Percentiles rank a stretch among this genome's conserved stretches.
Conservation (phyloP, 2,888 invertebrate species). For the Unio delphinus region DNA sequence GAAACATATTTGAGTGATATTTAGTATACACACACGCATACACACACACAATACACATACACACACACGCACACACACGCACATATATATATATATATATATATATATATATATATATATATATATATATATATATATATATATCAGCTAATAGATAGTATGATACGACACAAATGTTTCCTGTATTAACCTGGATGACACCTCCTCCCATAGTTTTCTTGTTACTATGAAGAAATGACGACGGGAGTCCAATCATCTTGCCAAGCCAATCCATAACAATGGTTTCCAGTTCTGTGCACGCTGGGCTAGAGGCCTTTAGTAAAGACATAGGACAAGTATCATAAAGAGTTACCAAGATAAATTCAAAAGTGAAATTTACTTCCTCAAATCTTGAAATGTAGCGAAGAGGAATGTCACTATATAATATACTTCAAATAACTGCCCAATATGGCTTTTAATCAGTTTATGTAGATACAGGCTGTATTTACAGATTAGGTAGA, state of each 20-base stretch:
- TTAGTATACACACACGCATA: too few relatives aligned
- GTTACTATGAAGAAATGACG: constrained; percentile 89
- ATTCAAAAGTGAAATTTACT: too few relatives aligned
- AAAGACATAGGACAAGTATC: not conserved
- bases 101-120: constrained; percentile 1
- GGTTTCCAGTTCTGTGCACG: constrained; percentile 96
- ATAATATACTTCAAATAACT: too few relatives aligned
- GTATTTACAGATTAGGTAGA: too few relatives aligned
- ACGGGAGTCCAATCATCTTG: constrained; percentile 96
- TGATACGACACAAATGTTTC: not conserved
- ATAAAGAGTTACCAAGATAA: too few relatives aligned
- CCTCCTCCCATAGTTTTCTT: constrained; percentile 87
- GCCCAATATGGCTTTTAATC: too few relatives aligned
- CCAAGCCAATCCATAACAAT: constrained; percentile 99
- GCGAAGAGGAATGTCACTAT: too few relatives aligned
- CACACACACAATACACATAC: too few relatives aligned
- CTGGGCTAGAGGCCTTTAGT: constrained; percentile 92
- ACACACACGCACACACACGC: too few relatives aligned
- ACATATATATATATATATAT: not conserved
- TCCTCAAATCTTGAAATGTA: too few relatives aligned
- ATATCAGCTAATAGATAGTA: not conserved
- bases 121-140: not conserved
- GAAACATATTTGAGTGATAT: too few relatives aligned
- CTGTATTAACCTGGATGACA: constrained; percentile 85
- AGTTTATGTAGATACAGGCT: too few relatives aligned